These are phyloP conservation scores for Pseudococcus jackbeardsleyi DNA, from an alignment of 2,888 invertebrate genomes.

Conservation along the genomic window DNA sequence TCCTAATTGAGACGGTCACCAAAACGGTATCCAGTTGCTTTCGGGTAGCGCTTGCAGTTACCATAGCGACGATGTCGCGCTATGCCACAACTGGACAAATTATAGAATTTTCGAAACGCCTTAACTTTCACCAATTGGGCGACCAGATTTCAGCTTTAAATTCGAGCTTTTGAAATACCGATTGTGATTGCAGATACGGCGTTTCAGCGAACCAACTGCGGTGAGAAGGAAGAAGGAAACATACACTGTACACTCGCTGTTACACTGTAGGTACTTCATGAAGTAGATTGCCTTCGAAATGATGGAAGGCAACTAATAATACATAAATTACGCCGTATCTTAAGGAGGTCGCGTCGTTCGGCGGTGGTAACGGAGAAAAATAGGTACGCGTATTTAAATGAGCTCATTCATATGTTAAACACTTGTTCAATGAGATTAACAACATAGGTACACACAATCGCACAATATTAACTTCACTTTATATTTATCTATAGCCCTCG, in stretches of 20 bases:
- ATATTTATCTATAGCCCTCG: neutral
- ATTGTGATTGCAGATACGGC: no score
- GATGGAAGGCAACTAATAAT: constrained; percentile 8
- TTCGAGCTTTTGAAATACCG: no score
- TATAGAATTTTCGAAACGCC: constrained; percentile 46
- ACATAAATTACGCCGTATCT: neutral
- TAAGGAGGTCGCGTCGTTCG: neutral
- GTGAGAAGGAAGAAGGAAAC: neutral
- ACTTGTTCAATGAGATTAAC: constrained; percentile 4
- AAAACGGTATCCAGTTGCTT: constrained; percentile 57
- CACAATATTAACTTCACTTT: neutral
- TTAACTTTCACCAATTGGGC: neutral
- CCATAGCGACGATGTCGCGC: constrained; percentile 51
- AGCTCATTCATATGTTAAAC: constrained; percentile 27
- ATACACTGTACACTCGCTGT: no score
- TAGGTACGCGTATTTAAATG: neutral
- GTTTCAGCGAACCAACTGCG: no score
- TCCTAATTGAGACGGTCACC: constrained; percentile 61
- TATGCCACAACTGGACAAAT: constrained; percentile 57
- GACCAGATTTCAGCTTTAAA: neutral
- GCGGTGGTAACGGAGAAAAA: no score
- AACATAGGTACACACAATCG: neutral
- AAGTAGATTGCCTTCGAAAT: constrained; percentile 6
- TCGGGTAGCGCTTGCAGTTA: constrained; percentile 50
- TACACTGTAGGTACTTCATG: neutral